A percentile compares a stretch with the other conserved stretches of the same genome.
phyloP scores from a whole-genome alignment of 2,888 invertebrate species.

The Pyralis farinalis region DNA sequence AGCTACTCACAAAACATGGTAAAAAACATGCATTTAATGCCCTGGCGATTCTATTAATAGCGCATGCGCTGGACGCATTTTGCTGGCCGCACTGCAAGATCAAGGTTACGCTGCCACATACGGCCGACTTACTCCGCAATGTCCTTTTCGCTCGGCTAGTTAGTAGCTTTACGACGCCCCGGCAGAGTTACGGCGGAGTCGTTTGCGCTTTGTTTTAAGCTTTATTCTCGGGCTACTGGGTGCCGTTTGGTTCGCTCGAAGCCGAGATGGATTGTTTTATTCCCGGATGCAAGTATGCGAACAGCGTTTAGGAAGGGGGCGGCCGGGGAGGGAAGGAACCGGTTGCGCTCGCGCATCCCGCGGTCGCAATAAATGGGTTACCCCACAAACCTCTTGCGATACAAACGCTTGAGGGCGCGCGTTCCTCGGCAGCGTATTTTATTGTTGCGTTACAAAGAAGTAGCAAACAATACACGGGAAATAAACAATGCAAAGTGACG shows the following conservation, averaged over 20 bases:
- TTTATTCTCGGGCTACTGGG: slow-evolving; percentile 27
- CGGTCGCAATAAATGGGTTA: slow-evolving; percentile 72
- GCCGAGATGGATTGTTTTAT: slow-evolving; percentile 39
- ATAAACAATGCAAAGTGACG: slow-evolving; percentile 27
- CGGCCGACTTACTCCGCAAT: slow-evolving; percentile 46
- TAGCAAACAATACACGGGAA: slow-evolving; percentile 9
- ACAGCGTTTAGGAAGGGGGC: slow-evolving; percentile 31
- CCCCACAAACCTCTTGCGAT: slow-evolving; percentile 77
- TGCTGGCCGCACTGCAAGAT: slow-evolving; percentile 71
- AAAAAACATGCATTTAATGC: slow-evolving; percentile 67
- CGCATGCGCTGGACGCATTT: slow-evolving; percentile 63
- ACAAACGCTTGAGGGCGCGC: slow-evolving; percentile 38
- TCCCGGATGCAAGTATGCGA: slow-evolving; percentile 66
- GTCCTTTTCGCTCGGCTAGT: slow-evolving; percentile 55
- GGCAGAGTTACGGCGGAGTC: slow-evolving; percentile 32
- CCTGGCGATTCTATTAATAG: slow-evolving; percentile 67
- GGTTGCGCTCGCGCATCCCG: slow-evolving; percentile 55
- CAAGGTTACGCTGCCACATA: slow-evolving; percentile 62
- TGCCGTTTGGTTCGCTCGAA: slow-evolving; percentile 21
- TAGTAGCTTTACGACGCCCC: slow-evolving; percentile 33
- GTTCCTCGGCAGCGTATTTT: slow-evolving; percentile 1
- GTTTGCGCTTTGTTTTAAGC: slow-evolving; percentile 25
- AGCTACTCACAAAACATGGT: slow-evolving; percentile 49
- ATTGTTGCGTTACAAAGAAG: neutral
- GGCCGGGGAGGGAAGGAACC: slow-evolving; percentile 40